Evolutionary conservation across 2,888 invertebrate species (phyloP).

Genomic region (Anorthoa munda): DNA sequence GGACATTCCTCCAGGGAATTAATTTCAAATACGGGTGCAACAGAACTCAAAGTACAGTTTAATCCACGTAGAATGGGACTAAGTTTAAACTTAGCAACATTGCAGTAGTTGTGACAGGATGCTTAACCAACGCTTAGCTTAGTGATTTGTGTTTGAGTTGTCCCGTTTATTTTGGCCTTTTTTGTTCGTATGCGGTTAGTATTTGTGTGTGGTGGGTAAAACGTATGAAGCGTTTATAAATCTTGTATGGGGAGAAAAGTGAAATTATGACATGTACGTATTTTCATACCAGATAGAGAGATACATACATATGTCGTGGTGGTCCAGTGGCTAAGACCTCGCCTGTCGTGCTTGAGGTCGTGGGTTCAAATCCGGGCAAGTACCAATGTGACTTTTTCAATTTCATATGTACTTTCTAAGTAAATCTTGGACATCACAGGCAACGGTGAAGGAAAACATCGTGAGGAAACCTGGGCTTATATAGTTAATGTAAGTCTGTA

Average conservation of each 20-base stretch:
- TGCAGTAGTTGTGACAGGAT: conserved; percentile 55
- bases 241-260: background rate
- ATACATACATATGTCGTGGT: too few relatives aligned
- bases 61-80: conserved; percentile 46
- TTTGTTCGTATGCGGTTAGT: background rate
- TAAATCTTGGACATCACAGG: too few relatives aligned
- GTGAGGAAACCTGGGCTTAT: too few relatives aligned
- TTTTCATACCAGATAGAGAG: too few relatives aligned
- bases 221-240: background rate
- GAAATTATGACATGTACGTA: too few relatives aligned
- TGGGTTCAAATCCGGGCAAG: too few relatives aligned
- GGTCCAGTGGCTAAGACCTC: too few relatives aligned
- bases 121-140: conserved; percentile 46
- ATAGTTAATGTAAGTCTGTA: too few relatives aligned
- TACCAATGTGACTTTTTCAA: too few relatives aligned
- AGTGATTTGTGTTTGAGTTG: conserved; percentile 44
- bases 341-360: too few relatives aligned
- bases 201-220: background rate
- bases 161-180: background rate
- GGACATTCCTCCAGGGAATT: conserved; percentile 46
- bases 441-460: too few relatives aligned
- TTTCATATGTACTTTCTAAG: too few relatives aligned
- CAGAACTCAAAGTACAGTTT: conserved; percentile 50
- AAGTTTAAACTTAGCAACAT: conserved; percentile 54
- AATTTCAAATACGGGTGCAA: conserved; percentile 52